Base-by-base conservation (phyloP, 2,888 invertebrate species). In the Tetanocera ferruginea region DNA sequence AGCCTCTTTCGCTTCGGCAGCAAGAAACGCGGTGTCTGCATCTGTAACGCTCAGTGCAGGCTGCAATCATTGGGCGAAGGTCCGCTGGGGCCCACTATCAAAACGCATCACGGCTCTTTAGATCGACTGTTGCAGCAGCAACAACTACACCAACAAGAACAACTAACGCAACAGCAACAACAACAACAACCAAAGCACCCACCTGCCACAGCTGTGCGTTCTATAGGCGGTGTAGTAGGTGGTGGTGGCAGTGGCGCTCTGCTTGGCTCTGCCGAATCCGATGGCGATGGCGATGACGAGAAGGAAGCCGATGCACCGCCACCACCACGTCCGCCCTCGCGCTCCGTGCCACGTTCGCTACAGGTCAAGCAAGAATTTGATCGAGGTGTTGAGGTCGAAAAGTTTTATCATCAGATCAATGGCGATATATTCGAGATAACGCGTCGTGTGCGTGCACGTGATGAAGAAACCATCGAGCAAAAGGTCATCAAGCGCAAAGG, bases 341-440 rank as follows among this genome's bases (percentile, higher is more conserved):
- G 84, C 8, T 81, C 83, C 3, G 80, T 79, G 19, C 73, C 80
- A 4, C 83, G 79, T 51, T 80, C 81, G n/a, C 83, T 78, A 9
- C 82, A 81, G 17, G 87, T 84, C 1, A 87, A 87, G 60, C 87
- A 88, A 71, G 87, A 89, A 49, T 89, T 89, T 67, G 89, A 89
- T 74, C 88, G 89, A 5, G 89, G 89, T 19, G 89, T 89, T 1
- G 89, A 89, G 77, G 89, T 89, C n/a, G 89, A 90, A 76, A 90
- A 89, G 79, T 90, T 89, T 80, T 90, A 90, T 80, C 90, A 90
- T 79, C 90, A 90, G 81, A 90, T 90, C 75, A 90, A 90, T 64
- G 90, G 90, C 3, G 89, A 90, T 64, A 88, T 90, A 57, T 89
- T 90, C 78, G 90, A 90, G 81, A 89, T 90, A 57, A 90, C 89